phyloP scores from a whole-genome alignment of 2,113 vertebrate species.

The Pedionomus torquatus region DNA sequence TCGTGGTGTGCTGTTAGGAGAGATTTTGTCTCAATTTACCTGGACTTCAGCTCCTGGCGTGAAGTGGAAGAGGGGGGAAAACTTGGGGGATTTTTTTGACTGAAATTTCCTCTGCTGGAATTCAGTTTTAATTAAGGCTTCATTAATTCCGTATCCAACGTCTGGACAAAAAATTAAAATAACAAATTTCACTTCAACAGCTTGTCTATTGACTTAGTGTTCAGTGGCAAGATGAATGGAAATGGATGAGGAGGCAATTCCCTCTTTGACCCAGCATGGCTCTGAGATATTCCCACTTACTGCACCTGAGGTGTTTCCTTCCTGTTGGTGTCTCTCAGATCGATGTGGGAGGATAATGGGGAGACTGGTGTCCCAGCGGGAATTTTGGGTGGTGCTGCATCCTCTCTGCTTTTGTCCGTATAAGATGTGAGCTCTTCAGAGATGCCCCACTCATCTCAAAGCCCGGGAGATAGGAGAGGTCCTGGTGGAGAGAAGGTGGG shows the following conservation, averaged over 20 bases:
- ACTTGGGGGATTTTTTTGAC: not conserved
- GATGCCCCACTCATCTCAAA: accelerated
- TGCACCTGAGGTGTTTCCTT: not conserved
- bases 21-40: not conserved
- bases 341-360: not conserved
- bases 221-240: not conserved
- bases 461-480: not conserved
- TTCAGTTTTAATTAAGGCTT: not conserved
- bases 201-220: not conserved
- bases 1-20: not conserved
- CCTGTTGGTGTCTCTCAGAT: accelerated
- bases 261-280: accelerated
- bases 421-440: not conserved
- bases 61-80: not conserved
- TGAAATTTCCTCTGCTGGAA: not conserved
- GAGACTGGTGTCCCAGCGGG: accelerated
- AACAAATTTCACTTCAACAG: not conserved
- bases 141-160: not conserved
- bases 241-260: not conserved
- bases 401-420: accelerated
- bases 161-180: not conserved
- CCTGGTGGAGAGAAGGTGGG: not conserved
- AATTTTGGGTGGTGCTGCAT: not conserved
- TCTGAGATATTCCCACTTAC: not conserved
- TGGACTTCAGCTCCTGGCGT: not conserved